These are phyloP conservation scores for Eidolon helvum DNA, from an alignment of 2,113 vertebrate species.

Conservation along the genomic window DNA sequence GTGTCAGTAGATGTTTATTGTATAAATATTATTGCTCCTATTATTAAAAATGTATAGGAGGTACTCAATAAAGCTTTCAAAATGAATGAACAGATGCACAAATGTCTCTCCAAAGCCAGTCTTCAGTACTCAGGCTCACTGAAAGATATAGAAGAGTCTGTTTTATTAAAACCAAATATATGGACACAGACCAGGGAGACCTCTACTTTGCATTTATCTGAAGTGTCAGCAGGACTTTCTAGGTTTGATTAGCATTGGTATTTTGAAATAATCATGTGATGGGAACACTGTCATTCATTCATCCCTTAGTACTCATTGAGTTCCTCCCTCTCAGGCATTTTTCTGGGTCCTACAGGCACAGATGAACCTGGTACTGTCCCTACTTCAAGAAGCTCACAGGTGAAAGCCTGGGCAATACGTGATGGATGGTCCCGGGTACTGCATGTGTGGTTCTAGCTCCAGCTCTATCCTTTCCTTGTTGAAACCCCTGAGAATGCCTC, in stretches of 20 bases:
- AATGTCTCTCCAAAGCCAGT: neutral
- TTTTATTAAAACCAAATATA: neutral
- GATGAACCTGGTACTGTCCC: neutral
- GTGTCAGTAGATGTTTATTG: neutral
- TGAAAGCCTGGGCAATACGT: neutral
- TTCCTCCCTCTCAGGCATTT: neutral
- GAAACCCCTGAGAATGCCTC: neutral
- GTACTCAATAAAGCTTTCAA: neutral
- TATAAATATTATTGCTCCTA: neutral
- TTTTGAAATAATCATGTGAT: neutral
- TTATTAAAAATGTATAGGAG: neutral
- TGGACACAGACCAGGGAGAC: neutral
- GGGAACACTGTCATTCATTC: neutral
- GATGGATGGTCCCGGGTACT: neutral
- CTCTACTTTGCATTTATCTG: neutral
- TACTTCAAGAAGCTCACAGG: neutral
- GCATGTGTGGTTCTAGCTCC: neutral
- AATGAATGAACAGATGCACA: neutral
- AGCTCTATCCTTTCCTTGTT: neutral
- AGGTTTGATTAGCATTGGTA: neutral
- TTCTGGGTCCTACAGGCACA: neutral
- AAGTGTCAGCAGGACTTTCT: constrained; percentile 18
- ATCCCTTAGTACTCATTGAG: neutral
- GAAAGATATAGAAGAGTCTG: neutral
- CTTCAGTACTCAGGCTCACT: neutral